These are phyloP conservation scores for Antrozous pallidus DNA, from an alignment of 2,797 vertebrate genomes.

Conservation along the genomic window DNA sequence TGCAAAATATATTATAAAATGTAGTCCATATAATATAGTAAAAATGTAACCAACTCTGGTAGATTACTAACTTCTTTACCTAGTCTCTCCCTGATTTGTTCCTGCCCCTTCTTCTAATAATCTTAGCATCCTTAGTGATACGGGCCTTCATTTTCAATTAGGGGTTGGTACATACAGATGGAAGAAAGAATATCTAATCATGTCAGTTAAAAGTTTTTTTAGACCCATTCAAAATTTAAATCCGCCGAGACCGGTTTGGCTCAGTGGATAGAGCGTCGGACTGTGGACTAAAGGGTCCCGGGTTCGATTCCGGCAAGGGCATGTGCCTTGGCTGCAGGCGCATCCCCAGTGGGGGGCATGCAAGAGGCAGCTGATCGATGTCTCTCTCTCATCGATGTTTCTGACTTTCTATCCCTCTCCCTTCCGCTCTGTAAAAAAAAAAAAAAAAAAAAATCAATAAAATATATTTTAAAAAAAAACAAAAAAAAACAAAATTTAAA, in stretches of 20 bases:
- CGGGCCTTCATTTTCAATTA: neutral
- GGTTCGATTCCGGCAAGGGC: too few relatives aligned
- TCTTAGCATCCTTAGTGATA: neutral
- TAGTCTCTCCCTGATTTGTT: neutral
- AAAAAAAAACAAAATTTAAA: neutral
- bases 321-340: too few relatives aligned
- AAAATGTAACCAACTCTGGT: neutral
- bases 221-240: neutral
- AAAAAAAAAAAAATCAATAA: too few relatives aligned
- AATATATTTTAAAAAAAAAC: too few relatives aligned
- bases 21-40: neutral
- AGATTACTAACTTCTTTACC: neutral
- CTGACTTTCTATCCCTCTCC: too few relatives aligned
- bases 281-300: too few relatives aligned
- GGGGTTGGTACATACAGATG: neutral
- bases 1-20: neutral
- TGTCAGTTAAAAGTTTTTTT: neutral
- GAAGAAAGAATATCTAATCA: neutral
- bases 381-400: too few relatives aligned
- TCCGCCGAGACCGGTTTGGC: too few relatives aligned
- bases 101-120: neutral
- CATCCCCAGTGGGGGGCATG: too few relatives aligned
- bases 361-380: too few relatives aligned
- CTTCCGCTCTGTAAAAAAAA: too few relatives aligned
- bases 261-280: too few relatives aligned